Base-by-base conservation (phyloP, 2,113 vertebrate genomes). In the Pelusios castaneus region DNA sequence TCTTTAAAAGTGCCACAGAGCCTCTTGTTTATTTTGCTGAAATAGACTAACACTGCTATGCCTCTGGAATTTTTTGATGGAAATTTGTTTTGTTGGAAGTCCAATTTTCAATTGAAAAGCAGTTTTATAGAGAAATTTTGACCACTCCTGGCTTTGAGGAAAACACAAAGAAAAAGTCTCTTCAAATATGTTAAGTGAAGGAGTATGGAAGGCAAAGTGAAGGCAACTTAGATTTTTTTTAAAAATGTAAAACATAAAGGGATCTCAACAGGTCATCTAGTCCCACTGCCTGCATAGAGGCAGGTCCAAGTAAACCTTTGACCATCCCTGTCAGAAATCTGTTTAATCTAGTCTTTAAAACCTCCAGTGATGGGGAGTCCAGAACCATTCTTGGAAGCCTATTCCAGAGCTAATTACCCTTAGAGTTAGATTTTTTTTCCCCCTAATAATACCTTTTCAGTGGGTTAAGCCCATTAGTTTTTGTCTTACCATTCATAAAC, bases 91-190 rank as follows among this genome's bases (percentile, higher is more conserved):
- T 58, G 56, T 2, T 43, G 8, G 13, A 77, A 2, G 51, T 84
- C 95, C 90, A 85, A 24, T 41, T 73, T 24, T 41, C 38, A 21
- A 41, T 41, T 41, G 38, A 73, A 24, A 41, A 41, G 10, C 22
- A 73, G 60, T 17, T 63, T 73, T 38, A 73, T 73, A n/a, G 21
- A 41, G 22, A 41, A 21, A 41, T 73, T 41, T 73, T 10, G 6
- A 80, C 11, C 80, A 17, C 0, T 0, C 5, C 24, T 85, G 6
- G 4, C 17, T 84, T 78, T 47, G 3, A 17, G 16, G n/a, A 89
- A 85, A 2, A 5, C 77, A 1, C 14, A 84, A 87, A 27, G 45
- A 45, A 17, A 1, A 0, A 2, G 2, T 7, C 85, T 67, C 6
- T 81, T 93, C 29, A 63, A 34, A 63, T 52, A 52, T 63, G 31